Evolutionary conservation across 2,797 vertebrate genomes (phyloP).

Genomic region (Thamnophis elegans): DNA sequence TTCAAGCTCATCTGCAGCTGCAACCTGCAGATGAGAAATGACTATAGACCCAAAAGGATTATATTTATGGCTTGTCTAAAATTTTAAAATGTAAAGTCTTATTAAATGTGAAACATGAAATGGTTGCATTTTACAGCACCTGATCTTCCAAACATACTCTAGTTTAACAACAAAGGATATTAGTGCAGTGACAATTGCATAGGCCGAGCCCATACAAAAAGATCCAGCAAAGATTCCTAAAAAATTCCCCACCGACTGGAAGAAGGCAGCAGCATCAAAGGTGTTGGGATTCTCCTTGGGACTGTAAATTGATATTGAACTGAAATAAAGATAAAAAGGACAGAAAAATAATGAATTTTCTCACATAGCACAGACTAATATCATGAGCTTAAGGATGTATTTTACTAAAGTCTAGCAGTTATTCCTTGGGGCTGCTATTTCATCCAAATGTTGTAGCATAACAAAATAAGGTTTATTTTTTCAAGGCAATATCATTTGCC

Average conservation of each 20-base stretch:
- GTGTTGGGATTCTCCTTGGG: constrained; percentile 73
- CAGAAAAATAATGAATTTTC: constrained; percentile 38
- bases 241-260: constrained; percentile 81
- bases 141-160: not conserved
- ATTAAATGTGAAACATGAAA: not conserved
- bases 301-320: constrained; percentile 81
- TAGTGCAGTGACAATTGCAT: constrained; percentile 81
- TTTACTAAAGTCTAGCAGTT: constrained; percentile 25
- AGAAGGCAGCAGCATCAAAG: constrained; percentile 75
- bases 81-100: not conserved
- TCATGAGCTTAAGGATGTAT: not conserved
- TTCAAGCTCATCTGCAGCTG: not conserved
- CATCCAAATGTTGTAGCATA: constrained; percentile 14
- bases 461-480: constrained; percentile 25
- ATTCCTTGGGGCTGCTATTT: constrained; percentile 6
- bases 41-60: not conserved
- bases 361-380: not conserved
- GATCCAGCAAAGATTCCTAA: constrained; percentile 80
- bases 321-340: constrained; percentile 65
- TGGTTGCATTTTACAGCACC: not conserved
- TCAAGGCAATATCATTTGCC: constrained; percentile 31
- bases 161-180: constrained; percentile 79
- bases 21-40: not conserved
- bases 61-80: not conserved
- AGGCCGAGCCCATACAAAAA: constrained; percentile 80